Percentiles rank a stretch among this genome's conserved stretches.
These are phyloP conservation scores for Hirundichthys speculiger DNA, from an alignment of 2,113 vertebrate species.

Conservation along the genomic window DNA sequence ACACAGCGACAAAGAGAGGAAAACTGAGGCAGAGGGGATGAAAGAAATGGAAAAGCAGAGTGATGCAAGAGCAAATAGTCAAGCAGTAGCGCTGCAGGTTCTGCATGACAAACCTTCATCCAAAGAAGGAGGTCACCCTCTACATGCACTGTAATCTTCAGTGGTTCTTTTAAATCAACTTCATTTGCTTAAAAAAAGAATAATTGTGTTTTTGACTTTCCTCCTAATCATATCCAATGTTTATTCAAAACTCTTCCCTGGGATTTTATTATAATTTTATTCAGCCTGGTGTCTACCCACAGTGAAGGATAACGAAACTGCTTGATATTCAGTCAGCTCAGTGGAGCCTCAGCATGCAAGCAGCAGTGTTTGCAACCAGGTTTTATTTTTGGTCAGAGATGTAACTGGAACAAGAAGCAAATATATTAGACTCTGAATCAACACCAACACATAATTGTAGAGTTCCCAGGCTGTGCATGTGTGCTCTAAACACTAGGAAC, in stretches of 20 bases:
- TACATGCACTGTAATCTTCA: background rate
- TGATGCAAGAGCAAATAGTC: constrained; percentile 63
- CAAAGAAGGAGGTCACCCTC: constrained; percentile 46
- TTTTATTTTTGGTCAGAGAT: no score
- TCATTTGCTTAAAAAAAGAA: background rate
- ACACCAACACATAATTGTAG: background rate
- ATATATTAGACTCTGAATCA: background rate
- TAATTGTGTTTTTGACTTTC: no score
- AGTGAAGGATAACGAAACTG: no score
- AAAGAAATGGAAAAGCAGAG: constrained; percentile 1
- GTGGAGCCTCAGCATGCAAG: background rate
- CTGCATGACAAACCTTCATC: constrained; percentile 15
- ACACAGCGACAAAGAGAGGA: background rate
- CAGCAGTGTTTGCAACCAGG: background rate
- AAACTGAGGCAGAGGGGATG: background rate
- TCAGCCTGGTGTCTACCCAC: no score
- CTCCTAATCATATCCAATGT: no score
- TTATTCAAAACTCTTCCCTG: no score
- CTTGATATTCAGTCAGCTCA: no score
- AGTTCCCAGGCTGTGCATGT: background rate
- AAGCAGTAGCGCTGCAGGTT: constrained; percentile 48
- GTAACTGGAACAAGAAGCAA: background rate
- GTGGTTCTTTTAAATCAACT: background rate
- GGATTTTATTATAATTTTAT: no score
- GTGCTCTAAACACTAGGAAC: no score